Base-by-base conservation (phyloP, 2,888 invertebrate species). In the Eupithecia subfuscata region DNA sequence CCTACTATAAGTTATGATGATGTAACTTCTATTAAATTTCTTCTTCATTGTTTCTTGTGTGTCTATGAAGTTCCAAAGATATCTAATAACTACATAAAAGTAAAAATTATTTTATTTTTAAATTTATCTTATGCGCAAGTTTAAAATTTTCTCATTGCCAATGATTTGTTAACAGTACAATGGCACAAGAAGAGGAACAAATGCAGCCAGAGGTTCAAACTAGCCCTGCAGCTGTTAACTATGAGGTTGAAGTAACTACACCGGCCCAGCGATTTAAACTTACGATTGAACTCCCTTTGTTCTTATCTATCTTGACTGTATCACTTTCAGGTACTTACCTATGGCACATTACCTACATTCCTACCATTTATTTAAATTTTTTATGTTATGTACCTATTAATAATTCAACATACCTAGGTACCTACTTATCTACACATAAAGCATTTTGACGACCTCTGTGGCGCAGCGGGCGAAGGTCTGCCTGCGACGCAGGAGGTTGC, bases 201-300 rank as follows among this genome's bases (percentile, higher is more conserved):
- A 75, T 86, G 30, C 75, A 73, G 9, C 25, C 73, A 18, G 64
- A 34, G 34, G 82, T 84, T n/a, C 88, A 90, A 81, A 84, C 72
- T 74, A 86, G 85, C 79, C 79, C 86, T 0, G 85, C 83, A 71
- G 83, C 86, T 1, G 85, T 87, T 74, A 90, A 88, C 81, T 83
- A 84, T 69, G 83, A 85, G 52, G 86, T 81, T 84, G 91, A 90
- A 83, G 83, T 85, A 67, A 87, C 82, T 84, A 90, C 90, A 82
- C 77, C 87, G 60, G 82, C 83, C 16, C 87, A 83, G 81, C 86
- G 85, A 16, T 93, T 88, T 82, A 84, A 84, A 63, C 80, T 93
- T 45, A 92, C 92, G 0, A 85, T 93, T 88, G 95, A 95, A 83
- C 84, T 95, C 65, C 93, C 95, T 75, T 81, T 95, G 79, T 94